Evolutionary conservation across 1,140 invertebrate genomes (phyloP).

Genomic region (Ceratina calcarata): DNA sequence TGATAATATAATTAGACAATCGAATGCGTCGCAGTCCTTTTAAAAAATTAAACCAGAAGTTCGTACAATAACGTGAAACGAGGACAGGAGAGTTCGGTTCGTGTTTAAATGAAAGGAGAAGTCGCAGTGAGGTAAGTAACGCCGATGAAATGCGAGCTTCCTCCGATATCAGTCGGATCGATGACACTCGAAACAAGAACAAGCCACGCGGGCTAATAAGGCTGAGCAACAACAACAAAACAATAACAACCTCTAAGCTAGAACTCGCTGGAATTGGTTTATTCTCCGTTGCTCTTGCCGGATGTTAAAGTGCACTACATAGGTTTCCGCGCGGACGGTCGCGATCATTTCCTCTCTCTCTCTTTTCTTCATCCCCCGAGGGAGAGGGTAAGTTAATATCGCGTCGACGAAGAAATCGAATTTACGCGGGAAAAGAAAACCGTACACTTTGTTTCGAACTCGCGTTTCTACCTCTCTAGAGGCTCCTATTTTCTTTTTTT

Average conservation of each 20-base stretch:
- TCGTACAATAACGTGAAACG: too few species aligned
- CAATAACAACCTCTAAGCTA: background rate
- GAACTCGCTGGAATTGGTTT: constrained; percentile 14
- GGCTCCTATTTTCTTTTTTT: background rate
- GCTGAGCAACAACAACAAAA: background rate
- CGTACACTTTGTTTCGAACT: background rate
- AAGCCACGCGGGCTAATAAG: constrained; percentile 24
- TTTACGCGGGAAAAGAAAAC: constrained; percentile 17
- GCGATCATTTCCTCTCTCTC: background rate
- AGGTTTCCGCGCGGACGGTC: constrained; percentile 9
- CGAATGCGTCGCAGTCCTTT: too few species aligned
- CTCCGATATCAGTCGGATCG: constrained; percentile 35
- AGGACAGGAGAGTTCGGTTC: too few species aligned
- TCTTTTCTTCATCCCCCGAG: background rate
- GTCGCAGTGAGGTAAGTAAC: background rate
- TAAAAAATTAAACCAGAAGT: too few species aligned
- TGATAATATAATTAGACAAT: too few species aligned
- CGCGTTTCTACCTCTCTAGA: too few species aligned
- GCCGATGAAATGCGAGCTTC: background rate
- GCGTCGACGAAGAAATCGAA: constrained; percentile 1
- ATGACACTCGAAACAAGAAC: constrained; percentile 28
- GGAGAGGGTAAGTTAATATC: constrained; percentile 31
- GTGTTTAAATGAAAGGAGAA: background rate
- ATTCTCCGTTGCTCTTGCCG: constrained; percentile 11
- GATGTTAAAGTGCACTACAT: constrained; percentile 30